A percentile compares a stretch with the other conserved stretches of the same genome.
Evolutionary conservation across 2,113 vertebrate species (phyloP).

Genomic region (Aythya baeri): DNA sequence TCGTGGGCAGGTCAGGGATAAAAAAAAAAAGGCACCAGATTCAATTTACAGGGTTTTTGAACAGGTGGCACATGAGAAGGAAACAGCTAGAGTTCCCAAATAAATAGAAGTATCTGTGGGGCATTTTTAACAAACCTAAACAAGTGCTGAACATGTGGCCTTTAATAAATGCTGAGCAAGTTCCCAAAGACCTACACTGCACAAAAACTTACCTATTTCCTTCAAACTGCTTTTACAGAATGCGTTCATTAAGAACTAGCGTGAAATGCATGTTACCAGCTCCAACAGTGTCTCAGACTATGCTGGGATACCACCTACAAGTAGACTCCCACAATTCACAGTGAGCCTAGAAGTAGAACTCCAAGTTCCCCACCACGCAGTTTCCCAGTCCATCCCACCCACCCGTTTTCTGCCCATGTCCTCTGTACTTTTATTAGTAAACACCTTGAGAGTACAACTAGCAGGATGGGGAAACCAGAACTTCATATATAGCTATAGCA

Average conservation of each 20-base stretch:
- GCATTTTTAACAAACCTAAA: background rate
- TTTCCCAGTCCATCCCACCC: background rate
- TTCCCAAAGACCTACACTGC: background rate
- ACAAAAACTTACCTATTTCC: fast-evolving
- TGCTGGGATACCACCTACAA: fast-evolving
- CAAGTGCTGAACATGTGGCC: fast-evolving
- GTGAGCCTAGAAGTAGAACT: fast-evolving
- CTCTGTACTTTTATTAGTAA: background rate
- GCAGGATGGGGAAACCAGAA: background rate
- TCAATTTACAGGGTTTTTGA: background rate
- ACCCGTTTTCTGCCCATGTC: fast-evolving
- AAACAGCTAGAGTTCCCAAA: background rate
- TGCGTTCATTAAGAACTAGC: fast-evolving
- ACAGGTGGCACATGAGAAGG: background rate
- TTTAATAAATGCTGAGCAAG: background rate
- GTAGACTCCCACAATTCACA: fast-evolving
- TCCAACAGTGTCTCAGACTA: background rate
- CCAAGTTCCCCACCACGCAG: background rate
- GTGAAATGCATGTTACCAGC: fast-evolving
- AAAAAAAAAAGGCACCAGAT: background rate
- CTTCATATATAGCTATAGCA: fast-evolving
- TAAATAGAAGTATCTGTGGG: background rate
- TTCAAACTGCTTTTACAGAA: background rate
- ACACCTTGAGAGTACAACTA: background rate
- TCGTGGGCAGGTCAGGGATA: background rate